Evolutionary conservation across 2,797 vertebrate species (phyloP), one percentile per base, ranked within the genome.

Genomic region (Meda fulgida): DNA sequence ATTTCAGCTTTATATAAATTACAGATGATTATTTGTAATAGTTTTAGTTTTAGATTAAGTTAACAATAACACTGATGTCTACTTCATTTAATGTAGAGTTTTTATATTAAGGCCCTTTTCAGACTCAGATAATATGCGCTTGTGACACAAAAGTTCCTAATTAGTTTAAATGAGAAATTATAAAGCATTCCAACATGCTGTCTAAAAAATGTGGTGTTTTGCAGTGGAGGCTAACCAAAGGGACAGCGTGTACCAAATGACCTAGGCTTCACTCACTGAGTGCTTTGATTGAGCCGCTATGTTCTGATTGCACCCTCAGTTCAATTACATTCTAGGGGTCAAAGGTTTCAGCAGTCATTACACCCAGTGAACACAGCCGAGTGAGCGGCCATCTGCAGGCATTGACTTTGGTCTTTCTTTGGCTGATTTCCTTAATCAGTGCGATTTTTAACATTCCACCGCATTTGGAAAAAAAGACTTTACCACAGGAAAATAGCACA

Each of bases 271-370:
- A 90, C 79, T 73, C 29, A 55, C 88, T 84, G 80, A 73, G 86
- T 69, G 19, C 43, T 26, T 75, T 88, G 85, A 93, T 91, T 92
- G 87, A 89, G 53, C 66, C 63, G 85, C 78, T 58, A 6, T 78
- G 46, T 31, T 67, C 87, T 93, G 92, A 92, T 93, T 92, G 87
- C 90, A 78, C 51, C 48, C 23, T 91, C 84, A 87, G 80, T 85
- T 92, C 81, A 90, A 88, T 91, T 86, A 78, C 67, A 87, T 89
- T 89, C 89, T 85, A 85, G 69, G 88, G 92, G 81, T 93, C 87
- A 90, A 0, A 63, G 60, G 83, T 87, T 85, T 90, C 80, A 40
- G 38, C 85, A 86, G 81, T 89, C 91, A 66, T 76, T 48, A 69
- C 21, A 75, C 43, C 69, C 60, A 16, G n/a, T 69, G 43, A 13